Evolutionary conservation across 2,888 invertebrate genomes (phyloP), one percentile per base, ranked within the genome.

Genomic region (Spisula solida): DNA sequence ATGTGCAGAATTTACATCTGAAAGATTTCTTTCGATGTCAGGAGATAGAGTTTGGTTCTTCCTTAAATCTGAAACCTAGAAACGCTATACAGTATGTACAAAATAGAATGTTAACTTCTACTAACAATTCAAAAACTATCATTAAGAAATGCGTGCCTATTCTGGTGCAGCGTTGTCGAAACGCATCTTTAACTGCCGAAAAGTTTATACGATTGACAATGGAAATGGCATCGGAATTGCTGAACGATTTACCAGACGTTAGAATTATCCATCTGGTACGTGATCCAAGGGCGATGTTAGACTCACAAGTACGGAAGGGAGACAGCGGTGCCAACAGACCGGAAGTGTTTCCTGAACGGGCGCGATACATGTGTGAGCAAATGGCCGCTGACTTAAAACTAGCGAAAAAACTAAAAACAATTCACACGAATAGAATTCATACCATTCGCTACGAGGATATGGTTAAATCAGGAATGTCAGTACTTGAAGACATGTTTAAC

Each of bases 281-380:
- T 18, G 92, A 92, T 75, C 92, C 92, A 1, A 83, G 92, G 0
- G 92, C 92, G 0, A 92, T 92, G 92, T 47, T 92, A n/a, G 90
- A 92, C 66, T 92, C 92, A 12, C 92, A 92, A 78, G 86, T 87
- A 1, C 47, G 90, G 18, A 90, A 90, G 66, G 80, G 82, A n/a
- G 90, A 92, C 47, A 89, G 84, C 70, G 82, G 81, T 12, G 79
- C 90, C 0, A 55, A 66, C 5, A 29, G 20, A 18, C 75, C 85
- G 29, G 51, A 29, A 12, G 34, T 20, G 0, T 89, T 90, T 60
- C 34, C 47, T 1, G 29, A 29, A 10, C 81, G 88, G 29, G 80
- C 83, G 20, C n/a, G 70, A n/a, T n/a, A 60, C 18, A 86, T 92
- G 82, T 92, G 92, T 47, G 34, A n/a, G 0, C 70, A 82, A 29